A percentile compares a stretch with the other conserved stretches of the same genome.
These are phyloP conservation scores for Cercopithecus mona DNA, from an alignment of 2,113 vertebrate genomes.

Conservation along the genomic window DNA sequence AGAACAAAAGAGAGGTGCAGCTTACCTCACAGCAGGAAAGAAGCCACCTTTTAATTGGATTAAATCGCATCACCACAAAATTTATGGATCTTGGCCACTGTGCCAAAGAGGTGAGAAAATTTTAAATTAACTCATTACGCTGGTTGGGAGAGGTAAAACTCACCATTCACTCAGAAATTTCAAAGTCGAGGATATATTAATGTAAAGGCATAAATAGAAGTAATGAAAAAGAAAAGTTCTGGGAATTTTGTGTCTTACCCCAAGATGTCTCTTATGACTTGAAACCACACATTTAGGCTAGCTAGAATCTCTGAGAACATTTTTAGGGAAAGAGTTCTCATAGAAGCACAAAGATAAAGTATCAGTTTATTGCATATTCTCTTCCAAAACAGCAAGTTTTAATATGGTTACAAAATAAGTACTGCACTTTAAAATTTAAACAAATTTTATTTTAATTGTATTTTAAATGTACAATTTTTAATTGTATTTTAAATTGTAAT, in stretches of 20 bases:
- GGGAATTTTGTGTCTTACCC: not conserved
- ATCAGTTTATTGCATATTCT: not conserved
- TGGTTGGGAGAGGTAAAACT: constrained; percentile 34
- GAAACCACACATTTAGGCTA: not conserved
- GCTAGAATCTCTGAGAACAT: not conserved
- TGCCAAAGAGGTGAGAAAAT: constrained; percentile 67
- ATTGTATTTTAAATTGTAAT: too few species aligned
- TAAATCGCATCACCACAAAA: constrained; percentile 69
- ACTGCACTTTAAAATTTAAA: not conserved
- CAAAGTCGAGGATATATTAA: constrained; percentile 32
- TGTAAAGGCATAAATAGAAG: not conserved
- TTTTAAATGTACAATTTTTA: too few species aligned
- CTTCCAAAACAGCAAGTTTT: not conserved
- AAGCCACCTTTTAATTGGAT: constrained; percentile 71
- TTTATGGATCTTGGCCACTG: constrained; percentile 70
- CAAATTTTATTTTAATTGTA: too few species aligned
- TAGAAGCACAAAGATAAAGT: not conserved
- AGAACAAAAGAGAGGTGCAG: constrained; percentile 68
- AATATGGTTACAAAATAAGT: not conserved
- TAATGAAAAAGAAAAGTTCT: constrained; percentile 35
- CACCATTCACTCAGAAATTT: constrained; percentile 52
- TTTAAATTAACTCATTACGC: constrained; percentile 71
- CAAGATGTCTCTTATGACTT: not conserved
- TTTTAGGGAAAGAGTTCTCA: not conserved
- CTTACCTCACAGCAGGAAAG: constrained; percentile 67